Conservation (phyloP, 2,797 vertebrate species). For the Poecile montanus region DNA sequence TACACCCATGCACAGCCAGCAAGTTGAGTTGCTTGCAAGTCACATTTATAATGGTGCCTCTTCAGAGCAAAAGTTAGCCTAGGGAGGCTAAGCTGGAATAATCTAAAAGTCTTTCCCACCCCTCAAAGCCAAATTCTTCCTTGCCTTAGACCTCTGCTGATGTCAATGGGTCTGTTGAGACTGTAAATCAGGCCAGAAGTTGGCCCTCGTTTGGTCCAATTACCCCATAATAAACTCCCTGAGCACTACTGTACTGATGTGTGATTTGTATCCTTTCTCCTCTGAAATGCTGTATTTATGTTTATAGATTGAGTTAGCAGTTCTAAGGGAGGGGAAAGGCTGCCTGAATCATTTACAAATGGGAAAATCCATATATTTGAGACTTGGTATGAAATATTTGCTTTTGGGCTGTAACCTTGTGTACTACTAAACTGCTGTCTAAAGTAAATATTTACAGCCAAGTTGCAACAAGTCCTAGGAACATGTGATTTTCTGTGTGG, state of each 20-base stretch:
- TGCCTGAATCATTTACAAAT: slow-evolving; percentile 67
- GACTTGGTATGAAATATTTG: slow-evolving; percentile 60
- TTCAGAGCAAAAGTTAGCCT: slow-evolving; percentile 1
- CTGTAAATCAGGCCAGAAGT: slow-evolving; percentile 55
- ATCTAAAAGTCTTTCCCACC: slow-evolving; percentile 26
- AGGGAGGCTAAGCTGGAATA: background rate
- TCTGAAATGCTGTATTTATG: slow-evolving; percentile 50
- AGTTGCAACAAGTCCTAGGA: slow-evolving; percentile 71
- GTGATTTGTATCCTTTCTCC: slow-evolving; percentile 51
- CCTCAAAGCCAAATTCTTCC: slow-evolving; percentile 55
- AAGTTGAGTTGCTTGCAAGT: background rate
- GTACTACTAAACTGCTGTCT: slow-evolving; percentile 36
- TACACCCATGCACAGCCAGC: slow-evolving; percentile 10
- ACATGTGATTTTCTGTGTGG: slow-evolving; percentile 35
- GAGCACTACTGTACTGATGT: slow-evolving; percentile 28
- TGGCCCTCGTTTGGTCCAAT: slow-evolving; percentile 58
- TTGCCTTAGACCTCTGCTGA: background rate
- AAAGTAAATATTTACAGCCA: slow-evolving; percentile 73
- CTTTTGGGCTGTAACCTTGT: slow-evolving; percentile 52
- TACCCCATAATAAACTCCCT: slow-evolving; percentile 49
- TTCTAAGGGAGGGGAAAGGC: slow-evolving; percentile 36
- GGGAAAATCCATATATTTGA: slow-evolving; percentile 68
- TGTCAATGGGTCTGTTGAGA: slow-evolving; percentile 31
- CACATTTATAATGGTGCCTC: background rate
- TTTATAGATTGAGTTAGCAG: slow-evolving; percentile 65